Percentiles rank a stretch among this genome's conserved stretches.
Evolutionary conservation across 2,888 invertebrate species (phyloP).

Genomic region (Nasonia oneida): DNA sequence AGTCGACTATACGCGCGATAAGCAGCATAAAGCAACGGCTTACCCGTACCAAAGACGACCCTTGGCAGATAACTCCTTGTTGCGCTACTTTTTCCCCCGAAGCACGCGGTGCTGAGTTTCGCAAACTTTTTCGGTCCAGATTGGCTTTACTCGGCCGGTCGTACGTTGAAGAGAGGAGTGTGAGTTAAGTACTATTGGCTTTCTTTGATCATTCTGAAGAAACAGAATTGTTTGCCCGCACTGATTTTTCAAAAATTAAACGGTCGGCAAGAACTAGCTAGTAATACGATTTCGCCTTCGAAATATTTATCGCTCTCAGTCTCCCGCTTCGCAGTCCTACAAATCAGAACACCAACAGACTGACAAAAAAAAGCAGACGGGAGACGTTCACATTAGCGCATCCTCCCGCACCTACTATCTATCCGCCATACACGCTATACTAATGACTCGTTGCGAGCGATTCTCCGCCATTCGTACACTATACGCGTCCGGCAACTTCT

Average conservation of each 20-base stretch:
- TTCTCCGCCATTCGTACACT: background rate
- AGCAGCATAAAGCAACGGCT: constrained; percentile 8
- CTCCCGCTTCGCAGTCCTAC: background rate
- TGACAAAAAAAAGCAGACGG: constrained; percentile 15
- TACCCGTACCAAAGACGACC: constrained; percentile 51
- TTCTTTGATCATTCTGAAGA: constrained; percentile 37
- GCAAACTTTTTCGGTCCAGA: constrained; percentile 57
- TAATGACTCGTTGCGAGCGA: constrained; percentile 22
- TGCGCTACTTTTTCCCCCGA: constrained; percentile 26
- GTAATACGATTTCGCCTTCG: background rate
- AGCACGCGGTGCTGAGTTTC: constrained; percentile 53
- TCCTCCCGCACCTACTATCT: background rate
- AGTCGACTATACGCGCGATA: background rate
- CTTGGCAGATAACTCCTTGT: constrained; percentile 30
- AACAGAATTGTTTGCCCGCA: constrained; percentile 1
- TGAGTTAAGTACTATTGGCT: constrained; percentile 40
- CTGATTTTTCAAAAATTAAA: too few relatives aligned
- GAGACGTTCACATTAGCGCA: constrained; percentile 19
- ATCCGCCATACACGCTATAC: constrained; percentile 7
- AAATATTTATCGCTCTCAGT: background rate
- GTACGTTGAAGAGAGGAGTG: background rate
- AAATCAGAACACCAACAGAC: background rate
- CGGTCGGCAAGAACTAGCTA: background rate
- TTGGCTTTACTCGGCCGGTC: background rate
- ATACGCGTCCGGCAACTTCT: background rate